These are phyloP conservation scores for Baryphthengus martii DNA, from an alignment of 2,113 vertebrate species.

Conservation along the genomic window DNA sequence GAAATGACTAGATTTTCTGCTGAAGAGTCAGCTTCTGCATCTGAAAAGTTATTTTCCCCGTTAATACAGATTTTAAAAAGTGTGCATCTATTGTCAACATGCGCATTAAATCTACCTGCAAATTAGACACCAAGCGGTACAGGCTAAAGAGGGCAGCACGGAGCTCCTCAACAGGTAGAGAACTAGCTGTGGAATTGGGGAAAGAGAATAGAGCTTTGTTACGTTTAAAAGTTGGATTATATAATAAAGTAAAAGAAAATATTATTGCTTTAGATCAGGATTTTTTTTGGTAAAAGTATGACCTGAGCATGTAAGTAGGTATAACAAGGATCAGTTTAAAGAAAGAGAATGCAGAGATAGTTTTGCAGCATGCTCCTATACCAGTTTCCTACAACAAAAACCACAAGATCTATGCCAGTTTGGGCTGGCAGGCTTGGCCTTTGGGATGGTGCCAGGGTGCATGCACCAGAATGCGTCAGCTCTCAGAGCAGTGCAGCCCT, in stretches of 20 bases:
- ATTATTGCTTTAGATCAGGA: neutral
- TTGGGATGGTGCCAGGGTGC: neutral
- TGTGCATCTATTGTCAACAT: neutral
- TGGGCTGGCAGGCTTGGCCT: neutral
- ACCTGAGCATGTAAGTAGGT: neutral
- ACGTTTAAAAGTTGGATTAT: neutral
- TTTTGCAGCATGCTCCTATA: neutral
- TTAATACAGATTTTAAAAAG: neutral
- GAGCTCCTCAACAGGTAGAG: neutral
- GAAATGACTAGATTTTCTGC: neutral
- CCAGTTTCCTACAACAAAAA: neutral
- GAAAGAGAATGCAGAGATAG: neutral
- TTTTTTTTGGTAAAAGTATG: neutral
- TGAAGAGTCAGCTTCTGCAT: neutral
- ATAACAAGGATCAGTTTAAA: neutral
- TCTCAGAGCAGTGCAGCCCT: neutral
- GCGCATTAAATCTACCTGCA: neutral
- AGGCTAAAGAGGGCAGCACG: neutral
- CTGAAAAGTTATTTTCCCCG: neutral
- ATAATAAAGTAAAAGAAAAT: neutral
- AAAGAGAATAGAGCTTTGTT: neutral
- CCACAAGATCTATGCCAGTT: neutral
- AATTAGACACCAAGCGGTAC: rapidly evolving
- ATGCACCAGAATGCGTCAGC: rapidly evolving
- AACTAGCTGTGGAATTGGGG: rapidly evolving